Evolutionary conservation across 2,888 invertebrate genomes (phyloP).

Genomic region (Hypsopygia costalis): DNA sequence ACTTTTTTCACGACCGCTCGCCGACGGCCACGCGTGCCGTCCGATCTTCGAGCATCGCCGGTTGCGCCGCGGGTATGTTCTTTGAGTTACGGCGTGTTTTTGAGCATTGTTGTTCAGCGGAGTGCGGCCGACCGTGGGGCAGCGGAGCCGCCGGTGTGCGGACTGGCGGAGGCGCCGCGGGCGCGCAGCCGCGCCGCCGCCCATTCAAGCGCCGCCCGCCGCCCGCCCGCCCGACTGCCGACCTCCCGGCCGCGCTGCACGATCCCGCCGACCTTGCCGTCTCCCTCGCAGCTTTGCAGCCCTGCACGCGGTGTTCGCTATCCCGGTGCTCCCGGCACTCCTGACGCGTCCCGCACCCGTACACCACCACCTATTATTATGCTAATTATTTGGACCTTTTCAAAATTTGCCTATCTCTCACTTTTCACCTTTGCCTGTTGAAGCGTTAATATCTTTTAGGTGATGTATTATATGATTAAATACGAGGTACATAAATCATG

Average conservation of each 20-base stretch:
- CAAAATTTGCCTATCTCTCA: conserved; percentile 17
- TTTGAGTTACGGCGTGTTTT: conserved; percentile 69
- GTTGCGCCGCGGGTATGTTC: conserved; percentile 55
- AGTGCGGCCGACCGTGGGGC: conserved; percentile 80
- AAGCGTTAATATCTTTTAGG: conserved; percentile 7
- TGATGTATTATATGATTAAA: neutral
- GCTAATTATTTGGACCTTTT: conserved; percentile 23
- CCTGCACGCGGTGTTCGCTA: conserved; percentile 16
- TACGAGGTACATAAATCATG: neutral
- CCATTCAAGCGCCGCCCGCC: conserved; percentile 50
- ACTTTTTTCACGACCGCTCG: conserved; percentile 64
- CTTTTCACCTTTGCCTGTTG: conserved; percentile 16
- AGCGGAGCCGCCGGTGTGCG: conserved; percentile 80
- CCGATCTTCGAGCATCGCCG: conserved; percentile 70
- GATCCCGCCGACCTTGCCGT: conserved; percentile 33
- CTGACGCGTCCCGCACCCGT: conserved; percentile 13
- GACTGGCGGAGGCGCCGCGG: conserved; percentile 65
- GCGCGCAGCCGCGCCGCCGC: conserved; percentile 50
- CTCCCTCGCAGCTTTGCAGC: conserved; percentile 29
- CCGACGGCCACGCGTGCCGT: conserved; percentile 71
- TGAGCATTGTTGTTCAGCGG: conserved; percentile 78
- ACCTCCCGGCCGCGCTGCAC: conserved; percentile 24
- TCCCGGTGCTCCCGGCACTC: conserved; percentile 18
- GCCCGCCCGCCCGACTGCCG: conserved; percentile 29
- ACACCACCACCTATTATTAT: conserved; percentile 28